Base-by-base conservation (phyloP, 1,140 invertebrate genomes). In the Psilanteris sp. region DNA sequence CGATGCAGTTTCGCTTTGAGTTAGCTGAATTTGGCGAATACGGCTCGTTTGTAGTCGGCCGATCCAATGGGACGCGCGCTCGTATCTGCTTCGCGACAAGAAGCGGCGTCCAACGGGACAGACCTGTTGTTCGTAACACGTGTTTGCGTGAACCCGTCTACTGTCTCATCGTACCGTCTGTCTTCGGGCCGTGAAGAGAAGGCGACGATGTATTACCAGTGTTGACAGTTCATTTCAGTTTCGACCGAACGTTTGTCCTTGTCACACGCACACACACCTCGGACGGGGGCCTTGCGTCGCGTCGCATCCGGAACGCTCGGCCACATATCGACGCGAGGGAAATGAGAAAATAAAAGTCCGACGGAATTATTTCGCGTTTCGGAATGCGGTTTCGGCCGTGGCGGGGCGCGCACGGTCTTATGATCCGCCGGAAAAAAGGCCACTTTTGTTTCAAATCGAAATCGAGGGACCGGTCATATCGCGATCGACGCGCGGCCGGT, bases 121-220 rank as follows among this genome's bases (percentile, higher is more conserved):
- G 66, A 70, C 66, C 66, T 70, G 66, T 70, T 70, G 66, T 70
- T 70, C 54, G 83, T 80, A 85, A 86, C 85, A 87, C 86, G 84
- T 87, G 86, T 87, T 87, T 83, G 84, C 85, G 82, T 79, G 85
- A 84, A 85, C 80, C 78, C 82, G 74, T 81, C 70, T 34, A 39
- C 55, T 50, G 41, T 71, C 67, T 41, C 57, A 37, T 43, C 67
- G 73, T 55, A 31, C 50, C 22, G 79, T 77, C 75, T 78, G 74
- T 83, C 80, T 75, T 67, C 74, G 76, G 55, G 70, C 70, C 75
- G 54, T 24, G 72, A 74, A 54, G 41, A 59, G 78, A 81, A 85
- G 84, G 81, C 82, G 83, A 84, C 81, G 83, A 87, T 86, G 85
- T 88, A 88, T 86, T 86, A 83, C 84, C 82, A 75, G 64, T 79